phyloP scores from a whole-genome alignment of 2,888 invertebrate genomes.

The Limenitis camilla region DNA sequence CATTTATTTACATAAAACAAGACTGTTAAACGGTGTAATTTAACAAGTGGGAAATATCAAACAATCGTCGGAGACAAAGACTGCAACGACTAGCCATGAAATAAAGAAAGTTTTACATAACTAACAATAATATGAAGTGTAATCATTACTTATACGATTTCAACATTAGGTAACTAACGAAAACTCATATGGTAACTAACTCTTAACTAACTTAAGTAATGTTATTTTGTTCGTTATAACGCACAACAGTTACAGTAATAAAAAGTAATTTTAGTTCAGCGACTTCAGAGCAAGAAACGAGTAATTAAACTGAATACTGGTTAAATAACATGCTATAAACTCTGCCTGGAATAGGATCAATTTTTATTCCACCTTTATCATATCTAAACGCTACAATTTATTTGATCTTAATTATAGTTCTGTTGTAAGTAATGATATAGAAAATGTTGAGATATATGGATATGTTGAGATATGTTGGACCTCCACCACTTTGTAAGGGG shows the following conservation, averaged over 20 bases:
- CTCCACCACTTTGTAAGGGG: too few relatives aligned
- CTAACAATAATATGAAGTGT: too few relatives aligned
- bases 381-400: background rate
- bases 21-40: too few relatives aligned
- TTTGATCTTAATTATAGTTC: background rate
- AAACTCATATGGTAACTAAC: too few relatives aligned
- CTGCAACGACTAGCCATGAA: conserved; percentile 9
- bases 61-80: too few relatives aligned
- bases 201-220: too few relatives aligned
- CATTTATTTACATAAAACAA: too few relatives aligned
- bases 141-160: too few relatives aligned
- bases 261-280: conserved; percentile 3
- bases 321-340: conserved; percentile 1
- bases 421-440: background rate
- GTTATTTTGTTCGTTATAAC: too few relatives aligned
- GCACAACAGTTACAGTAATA: conserved; percentile 4
- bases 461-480: too few relatives aligned
- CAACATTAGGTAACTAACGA: too few relatives aligned
- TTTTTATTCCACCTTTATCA: background rate
- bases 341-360: background rate
- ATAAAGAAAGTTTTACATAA: conserved; percentile 17
- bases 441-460: background rate
- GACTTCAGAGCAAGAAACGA: conserved; percentile 1
- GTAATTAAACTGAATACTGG: background rate
- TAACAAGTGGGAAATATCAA: too few relatives aligned